These are phyloP conservation scores for Limenitis camilla DNA, from an alignment of 2,888 invertebrate species.

Conservation along the genomic window DNA sequence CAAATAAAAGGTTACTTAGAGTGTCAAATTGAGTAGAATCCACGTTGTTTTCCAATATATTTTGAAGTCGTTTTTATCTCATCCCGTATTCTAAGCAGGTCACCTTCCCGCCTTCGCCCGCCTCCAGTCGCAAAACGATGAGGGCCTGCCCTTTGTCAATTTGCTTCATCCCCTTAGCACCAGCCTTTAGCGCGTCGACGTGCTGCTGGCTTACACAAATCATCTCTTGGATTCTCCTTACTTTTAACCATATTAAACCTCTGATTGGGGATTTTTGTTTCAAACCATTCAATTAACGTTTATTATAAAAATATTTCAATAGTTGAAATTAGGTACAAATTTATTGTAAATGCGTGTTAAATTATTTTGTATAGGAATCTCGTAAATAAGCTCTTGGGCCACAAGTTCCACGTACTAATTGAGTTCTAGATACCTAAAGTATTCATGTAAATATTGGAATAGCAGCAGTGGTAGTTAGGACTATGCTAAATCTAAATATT, in stretches of 20 bases:
- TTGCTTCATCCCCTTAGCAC: conserved; percentile 25
- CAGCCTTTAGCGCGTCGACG: conserved; percentile 15
- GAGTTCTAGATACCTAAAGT: too few relatives aligned
- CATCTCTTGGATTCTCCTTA: conserved; percentile 9
- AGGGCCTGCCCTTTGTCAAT: conserved; percentile 36
- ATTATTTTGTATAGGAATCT: too few relatives aligned
- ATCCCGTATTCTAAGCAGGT: conserved; percentile 36
- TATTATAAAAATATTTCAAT: too few relatives aligned
- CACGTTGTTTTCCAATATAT: conserved; percentile 4
- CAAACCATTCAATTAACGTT: too few relatives aligned
- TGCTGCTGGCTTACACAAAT: conserved; percentile 12
- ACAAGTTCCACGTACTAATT: too few relatives aligned
- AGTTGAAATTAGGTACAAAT: too few relatives aligned
- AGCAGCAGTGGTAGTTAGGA: too few relatives aligned
- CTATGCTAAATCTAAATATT: too few relatives aligned
- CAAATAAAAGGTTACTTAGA: neutral
- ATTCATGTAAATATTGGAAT: too few relatives aligned
- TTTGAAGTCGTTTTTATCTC: conserved; percentile 23
- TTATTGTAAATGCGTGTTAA: too few relatives aligned
- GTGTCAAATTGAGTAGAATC: neutral
- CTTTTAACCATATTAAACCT: conserved; percentile 5
- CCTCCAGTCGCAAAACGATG: conserved; percentile 31
- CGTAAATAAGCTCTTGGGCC: too few relatives aligned
- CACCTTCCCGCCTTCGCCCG: conserved; percentile 27
- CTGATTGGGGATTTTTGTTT: neutral